phyloP scores from a whole-genome alignment of 2,888 invertebrate species.

The Alloplasta piceator region DNA sequence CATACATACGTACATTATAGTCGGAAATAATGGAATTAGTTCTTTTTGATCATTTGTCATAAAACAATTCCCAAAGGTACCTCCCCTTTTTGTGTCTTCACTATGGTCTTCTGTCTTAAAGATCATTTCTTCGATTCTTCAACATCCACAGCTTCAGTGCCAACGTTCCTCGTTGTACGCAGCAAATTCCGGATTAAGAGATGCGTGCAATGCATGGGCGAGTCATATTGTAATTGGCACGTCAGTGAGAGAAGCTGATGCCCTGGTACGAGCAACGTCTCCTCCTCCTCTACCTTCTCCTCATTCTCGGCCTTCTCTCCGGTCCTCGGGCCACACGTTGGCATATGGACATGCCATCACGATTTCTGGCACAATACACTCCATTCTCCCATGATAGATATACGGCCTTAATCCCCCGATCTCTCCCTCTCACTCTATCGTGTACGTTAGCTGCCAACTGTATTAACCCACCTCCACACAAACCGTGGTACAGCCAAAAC shows the following conservation, averaged over 20 bases:
- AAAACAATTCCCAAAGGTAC: too few relatives aligned
- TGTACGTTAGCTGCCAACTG: conserved; percentile 67
- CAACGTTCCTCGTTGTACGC: conserved; percentile 12
- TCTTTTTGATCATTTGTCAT: too few relatives aligned
- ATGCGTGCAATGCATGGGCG: conserved; percentile 56
- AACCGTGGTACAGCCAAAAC: conserved; percentile 47
- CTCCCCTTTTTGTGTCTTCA: too few relatives aligned
- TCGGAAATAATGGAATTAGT: too few relatives aligned
- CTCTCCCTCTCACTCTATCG: conserved; percentile 37
- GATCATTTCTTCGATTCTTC: too few relatives aligned
- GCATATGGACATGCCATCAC: conserved; percentile 76
- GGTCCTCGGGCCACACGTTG: conserved; percentile 50
- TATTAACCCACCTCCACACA: conserved; percentile 74
- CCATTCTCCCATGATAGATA: conserved; percentile 80
- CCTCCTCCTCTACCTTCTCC: neutral
- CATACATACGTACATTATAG: too few relatives aligned
- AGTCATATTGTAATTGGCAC: conserved; percentile 74
- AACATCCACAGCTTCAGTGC: neutral
- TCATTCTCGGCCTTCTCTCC: neutral
- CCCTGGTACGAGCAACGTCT: neutral
- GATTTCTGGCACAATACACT: conserved; percentile 79
- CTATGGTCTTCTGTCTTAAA: too few relatives aligned
- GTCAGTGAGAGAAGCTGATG: conserved; percentile 60
- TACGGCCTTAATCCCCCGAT: conserved; percentile 75
- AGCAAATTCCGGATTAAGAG: conserved; percentile 40